A percentile compares a stretch with the other conserved stretches of the same genome.
Conservation (phyloP, 35 echinoderm and acorn worm genomes). For the Ophiothrix spiculata region DNA sequence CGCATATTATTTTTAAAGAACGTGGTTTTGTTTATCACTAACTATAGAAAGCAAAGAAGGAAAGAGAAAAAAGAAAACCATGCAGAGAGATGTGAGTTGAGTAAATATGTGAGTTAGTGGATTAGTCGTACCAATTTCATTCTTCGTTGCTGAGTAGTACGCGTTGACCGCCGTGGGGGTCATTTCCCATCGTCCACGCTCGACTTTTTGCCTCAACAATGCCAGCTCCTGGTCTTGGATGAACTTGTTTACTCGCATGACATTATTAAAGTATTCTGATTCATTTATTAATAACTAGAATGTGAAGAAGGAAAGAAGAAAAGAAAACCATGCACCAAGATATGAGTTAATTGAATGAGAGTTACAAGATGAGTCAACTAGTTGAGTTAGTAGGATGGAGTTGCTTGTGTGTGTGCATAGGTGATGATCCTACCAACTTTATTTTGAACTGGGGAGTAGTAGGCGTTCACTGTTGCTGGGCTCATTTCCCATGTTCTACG, state of each 20-base stretch:
- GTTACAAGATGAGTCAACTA: not conserved
- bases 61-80: not conserved
- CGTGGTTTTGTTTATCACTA: constrained; percentile 67
- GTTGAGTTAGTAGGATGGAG: not conserved
- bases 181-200: constrained; percentile 83
- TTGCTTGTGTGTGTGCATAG: not conserved
- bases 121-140: constrained; percentile 93
- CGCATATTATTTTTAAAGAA: constrained; percentile 78
- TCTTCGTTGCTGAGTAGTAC: constrained; percentile 78
- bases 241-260: constrained; percentile 61
- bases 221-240: constrained; percentile 35
- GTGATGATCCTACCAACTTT: constrained; percentile 67
- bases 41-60: constrained; percentile 7
- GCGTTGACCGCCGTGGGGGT: constrained; percentile 81
- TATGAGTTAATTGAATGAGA: not conserved
- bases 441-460: constrained; percentile 81
- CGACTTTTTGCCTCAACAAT: constrained; percentile 39
- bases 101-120: too few species aligned
- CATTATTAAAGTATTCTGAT: constrained; percentile 77
- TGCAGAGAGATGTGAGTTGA: not conserved
- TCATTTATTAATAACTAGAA: constrained; percentile 70
- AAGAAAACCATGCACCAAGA: constrained; percentile 2
- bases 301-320: not conserved
- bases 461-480: constrained; percentile 79
- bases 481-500: constrained; percentile 80